phyloP scores from a whole-genome alignment of 2,113 vertebrate genomes.

The Chelonoidis abingdonii region DNA sequence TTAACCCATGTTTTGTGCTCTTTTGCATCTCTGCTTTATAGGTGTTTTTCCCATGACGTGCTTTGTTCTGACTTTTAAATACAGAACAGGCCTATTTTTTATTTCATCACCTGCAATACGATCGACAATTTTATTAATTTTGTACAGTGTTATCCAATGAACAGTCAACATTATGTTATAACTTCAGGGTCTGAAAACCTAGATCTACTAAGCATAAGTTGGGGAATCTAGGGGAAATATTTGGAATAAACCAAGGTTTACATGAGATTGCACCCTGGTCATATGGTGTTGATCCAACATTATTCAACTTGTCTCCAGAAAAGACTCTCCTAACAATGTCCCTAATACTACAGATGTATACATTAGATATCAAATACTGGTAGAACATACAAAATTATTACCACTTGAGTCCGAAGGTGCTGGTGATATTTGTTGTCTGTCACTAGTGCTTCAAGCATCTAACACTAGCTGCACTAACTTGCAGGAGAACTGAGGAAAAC shows the following conservation, averaged over 20 bases:
- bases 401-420: constrained; percentile 42
- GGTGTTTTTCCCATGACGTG: constrained; percentile 69
- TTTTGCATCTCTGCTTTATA: constrained; percentile 70
- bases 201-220: constrained; percentile 55
- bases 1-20: constrained; percentile 74
- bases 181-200: constrained; percentile 49
- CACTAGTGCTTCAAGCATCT: constrained; percentile 28
- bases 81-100: constrained; percentile 62
- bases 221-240: constrained; percentile 64
- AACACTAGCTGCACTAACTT: constrained; percentile 32
- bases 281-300: constrained; percentile 4
- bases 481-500: constrained; percentile 22
- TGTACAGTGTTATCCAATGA: constrained; percentile 51
- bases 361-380: constrained; percentile 50
- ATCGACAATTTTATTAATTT: constrained; percentile 66
- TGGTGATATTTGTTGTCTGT: constrained; percentile 46
- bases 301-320: constrained; percentile 41
- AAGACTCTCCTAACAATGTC: constrained; percentile 64
- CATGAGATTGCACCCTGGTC: constrained; percentile 39
- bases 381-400: constrained; percentile 64
- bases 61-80: constrained; percentile 76
- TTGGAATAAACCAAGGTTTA: constrained; percentile 67
- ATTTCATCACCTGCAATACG: constrained; percentile 62
- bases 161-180: constrained; percentile 64
- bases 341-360: constrained; percentile 46